Evolutionary conservation across 2,888 invertebrate species (phyloP).

Genomic region (Polydrusus cervinus): DNA sequence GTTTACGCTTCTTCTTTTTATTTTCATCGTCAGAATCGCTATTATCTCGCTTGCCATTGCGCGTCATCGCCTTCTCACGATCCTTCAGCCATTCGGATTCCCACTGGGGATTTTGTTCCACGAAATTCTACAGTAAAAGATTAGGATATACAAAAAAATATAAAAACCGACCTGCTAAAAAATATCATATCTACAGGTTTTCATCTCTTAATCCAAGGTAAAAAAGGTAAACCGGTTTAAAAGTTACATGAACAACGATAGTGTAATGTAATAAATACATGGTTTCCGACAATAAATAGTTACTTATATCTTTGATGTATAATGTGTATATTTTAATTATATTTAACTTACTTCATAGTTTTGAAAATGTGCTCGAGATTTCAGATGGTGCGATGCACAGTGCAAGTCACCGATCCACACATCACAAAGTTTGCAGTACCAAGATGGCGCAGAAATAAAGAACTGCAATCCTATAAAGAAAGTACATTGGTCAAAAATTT

Average conservation of each 20-base stretch:
- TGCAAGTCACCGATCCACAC: conserved; percentile 92
- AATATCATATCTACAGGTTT: too few relatives aligned
- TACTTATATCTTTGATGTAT: too few relatives aligned
- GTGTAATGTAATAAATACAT: too few relatives aligned
- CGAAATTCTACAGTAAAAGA: conserved; percentile 77
- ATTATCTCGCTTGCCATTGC: conserved; percentile 59
- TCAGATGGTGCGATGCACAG: conserved; percentile 90
- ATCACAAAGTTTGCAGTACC: conserved; percentile 92
- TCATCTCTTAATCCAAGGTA: too few relatives aligned
- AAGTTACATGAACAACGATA: too few relatives aligned
- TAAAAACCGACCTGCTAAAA: too few relatives aligned
- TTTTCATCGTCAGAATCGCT: conserved; percentile 58
- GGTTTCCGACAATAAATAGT: too few relatives aligned
- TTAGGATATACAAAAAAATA: too few relatives aligned
- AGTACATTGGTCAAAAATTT: background rate
- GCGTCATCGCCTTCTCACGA: conserved; percentile 73
- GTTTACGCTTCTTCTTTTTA: conserved; percentile 61
- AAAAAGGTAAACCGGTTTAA: too few relatives aligned
- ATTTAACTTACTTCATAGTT: conserved; percentile 82
- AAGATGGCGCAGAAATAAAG: conserved; percentile 89
- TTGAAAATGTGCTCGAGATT: conserved; percentile 85
- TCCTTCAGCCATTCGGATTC: conserved; percentile 91
- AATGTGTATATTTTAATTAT: too few relatives aligned
- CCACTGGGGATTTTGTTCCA: conserved; percentile 90
- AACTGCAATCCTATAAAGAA: conserved; percentile 84